phyloP scores from a whole-genome alignment of 2,888 invertebrate genomes.

The Oxyteleia sp. region DNA sequence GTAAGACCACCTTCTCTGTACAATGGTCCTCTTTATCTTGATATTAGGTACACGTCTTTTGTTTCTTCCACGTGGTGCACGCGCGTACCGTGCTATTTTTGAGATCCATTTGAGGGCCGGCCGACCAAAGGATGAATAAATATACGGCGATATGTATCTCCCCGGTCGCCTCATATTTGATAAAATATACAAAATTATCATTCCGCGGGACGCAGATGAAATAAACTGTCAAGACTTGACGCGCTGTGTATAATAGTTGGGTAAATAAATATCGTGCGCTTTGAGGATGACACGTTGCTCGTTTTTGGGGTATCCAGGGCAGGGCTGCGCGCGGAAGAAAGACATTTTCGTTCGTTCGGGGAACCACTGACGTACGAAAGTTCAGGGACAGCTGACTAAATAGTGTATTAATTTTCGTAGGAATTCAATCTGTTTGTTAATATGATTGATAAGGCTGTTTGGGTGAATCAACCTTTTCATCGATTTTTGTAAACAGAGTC shows the following conservation, averaged over 20 bases:
- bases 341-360: constrained; percentile 17
- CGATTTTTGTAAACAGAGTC: constrained; percentile 29
- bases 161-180: constrained; percentile 55
- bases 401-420: constrained; percentile 14
- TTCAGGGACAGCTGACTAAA: constrained; percentile 57
- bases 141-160: constrained; percentile 12
- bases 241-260: constrained; percentile 58
- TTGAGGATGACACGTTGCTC: constrained; percentile 40
- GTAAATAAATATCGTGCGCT: constrained; percentile 63
- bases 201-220: constrained; percentile 56
- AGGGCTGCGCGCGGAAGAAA: not conserved
- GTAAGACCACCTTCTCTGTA: constrained; percentile 24
- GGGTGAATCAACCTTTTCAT: constrained; percentile 22
- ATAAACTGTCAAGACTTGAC: constrained; percentile 69
- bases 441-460: constrained; percentile 21
- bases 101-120: constrained; percentile 36
- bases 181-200: constrained; percentile 60
- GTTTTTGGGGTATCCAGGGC: not conserved
- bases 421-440: constrained; percentile 46
- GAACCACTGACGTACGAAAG: constrained; percentile 12
- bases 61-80: constrained; percentile 48
- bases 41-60: constrained; percentile 45
- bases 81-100: constrained; percentile 42
- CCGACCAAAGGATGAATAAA: constrained; percentile 36
- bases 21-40: constrained; percentile 51